Evolutionary conservation across 2,113 vertebrate genomes (phyloP), one percentile per base, ranked within the genome.

Genomic region (Oenanthe melanoleuca): DNA sequence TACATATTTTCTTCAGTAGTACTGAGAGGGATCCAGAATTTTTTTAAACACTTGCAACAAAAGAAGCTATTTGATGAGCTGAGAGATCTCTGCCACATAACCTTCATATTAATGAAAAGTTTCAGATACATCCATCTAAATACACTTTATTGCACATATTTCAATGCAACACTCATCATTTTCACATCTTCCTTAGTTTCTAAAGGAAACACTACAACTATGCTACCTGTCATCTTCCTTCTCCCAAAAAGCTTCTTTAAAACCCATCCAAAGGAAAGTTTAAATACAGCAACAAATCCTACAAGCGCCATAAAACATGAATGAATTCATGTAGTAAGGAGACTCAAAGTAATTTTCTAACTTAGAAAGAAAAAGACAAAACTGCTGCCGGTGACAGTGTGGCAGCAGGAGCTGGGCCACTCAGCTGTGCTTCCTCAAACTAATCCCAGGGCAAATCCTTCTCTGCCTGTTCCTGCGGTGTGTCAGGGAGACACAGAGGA

Each of bases 371-470:
- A 45, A 67, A 55, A 53, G 17, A 24, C 6, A 63, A 17, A 80
- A 38, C 17, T 15, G 56, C 60, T 73, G 69, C 11, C 0, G 0
- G 20, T 8, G 53, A 7, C 0, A 1, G 44, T 7, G 63, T 5
- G 23, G 53, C 59, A 67, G 18, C 45, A 44, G 38, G 12, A 70
- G 12, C 33, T 5, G 2, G 14, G 24, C 33, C 24, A 2, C 71
- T 29, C 42, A n/a, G 42, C 28, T 12, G 8, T 11, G 23, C 33
- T 11, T 25, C 53, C 40, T 49, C 45, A 3, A 19, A 26, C 18
- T 2, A 20, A 33, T n/a, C 25, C 37, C 50, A n/a, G 22, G 21
- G 28, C 59, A 49, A 26, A 7, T 2, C 33, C 14, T 34, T 40
- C 56, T 23, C 40, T 29, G 18, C 26, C 61, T 13, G 33, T 5